Conservation (phyloP, 2,888 invertebrate genomes). For the Nymphalis c-album region DNA sequence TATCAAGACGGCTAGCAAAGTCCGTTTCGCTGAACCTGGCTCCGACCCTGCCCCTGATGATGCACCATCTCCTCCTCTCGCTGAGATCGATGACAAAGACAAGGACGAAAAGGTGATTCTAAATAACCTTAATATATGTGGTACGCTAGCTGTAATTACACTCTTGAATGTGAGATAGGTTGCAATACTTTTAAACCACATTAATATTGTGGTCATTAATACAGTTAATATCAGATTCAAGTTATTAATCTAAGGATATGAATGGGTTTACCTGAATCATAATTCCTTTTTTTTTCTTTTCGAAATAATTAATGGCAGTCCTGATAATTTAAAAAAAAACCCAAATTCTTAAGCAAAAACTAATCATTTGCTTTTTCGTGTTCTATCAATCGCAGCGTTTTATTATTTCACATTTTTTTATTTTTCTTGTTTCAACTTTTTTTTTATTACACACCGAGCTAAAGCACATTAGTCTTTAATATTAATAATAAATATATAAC, state of each 20-base stretch:
- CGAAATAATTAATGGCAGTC: not conserved
- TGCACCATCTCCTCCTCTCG: constrained; percentile 75
- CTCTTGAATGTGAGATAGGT: not conserved
- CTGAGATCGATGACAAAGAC: constrained; percentile 72
- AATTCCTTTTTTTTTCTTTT: not conserved
- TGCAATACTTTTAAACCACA: not conserved
- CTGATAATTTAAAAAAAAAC: not conserved
- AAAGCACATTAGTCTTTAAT: constrained; percentile 23
- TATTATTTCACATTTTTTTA: constrained; percentile 22
- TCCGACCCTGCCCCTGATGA: constrained; percentile 59
- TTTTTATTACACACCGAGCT: constrained; percentile 28
- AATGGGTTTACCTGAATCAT: constrained; percentile 9
- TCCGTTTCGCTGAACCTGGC: constrained; percentile 91
- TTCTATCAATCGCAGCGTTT: constrained; percentile 20
- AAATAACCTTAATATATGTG: constrained; percentile 10
- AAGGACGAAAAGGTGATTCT: constrained; percentile 78
- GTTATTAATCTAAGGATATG: constrained; percentile 4
- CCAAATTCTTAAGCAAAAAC: constrained; percentile 8
- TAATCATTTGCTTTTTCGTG: constrained; percentile 15
- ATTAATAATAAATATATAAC: constrained; percentile 12
- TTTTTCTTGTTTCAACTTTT: constrained; percentile 6
- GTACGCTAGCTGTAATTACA: constrained; percentile 5
- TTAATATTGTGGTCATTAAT: not conserved
- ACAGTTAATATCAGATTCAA: not conserved
- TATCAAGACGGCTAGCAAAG: constrained; percentile 90